Evolutionary conservation across 2,797 vertebrate species (phyloP), one percentile per base, ranked within the genome.

Genomic region (Hozukius guyotensis): DNA sequence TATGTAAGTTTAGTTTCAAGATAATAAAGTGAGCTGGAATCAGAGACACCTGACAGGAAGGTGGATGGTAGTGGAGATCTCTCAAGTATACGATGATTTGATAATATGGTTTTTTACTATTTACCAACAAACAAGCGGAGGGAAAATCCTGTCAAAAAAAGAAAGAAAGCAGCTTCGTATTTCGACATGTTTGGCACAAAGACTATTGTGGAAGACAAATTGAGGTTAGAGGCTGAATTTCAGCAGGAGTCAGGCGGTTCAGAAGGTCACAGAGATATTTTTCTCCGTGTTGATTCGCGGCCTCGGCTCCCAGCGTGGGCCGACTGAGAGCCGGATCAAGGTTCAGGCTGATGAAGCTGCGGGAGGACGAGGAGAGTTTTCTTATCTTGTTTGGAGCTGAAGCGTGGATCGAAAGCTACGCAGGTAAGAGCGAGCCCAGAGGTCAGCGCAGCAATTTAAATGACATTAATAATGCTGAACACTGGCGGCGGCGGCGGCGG

Each of bases 201-300:
- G 46, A 68, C 1, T 12, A 14, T 1, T 9, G 36, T 11, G 20
- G 32, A 32, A 60, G 64, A 80, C 77, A 69, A 72, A 72, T 34
- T 69, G 63, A 31, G 57, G 64, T 76, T 22, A 80, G 64, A 80
- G 73, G 56, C 2, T 22, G 12, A 67, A 57, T 16, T 57, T 63
- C 46, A 27, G 1, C 14, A 2, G 22, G 25, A 75, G 66, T 9
- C 27, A 3, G 66, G 8, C 8, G 61, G 55, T 27, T 22, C 42
- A 12, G 31, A 13, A 22, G 60, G 70, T 79, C 72, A 46, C 27
- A 16, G 53, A 31, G 56, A 36, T 62, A 8, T 20, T 34, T 42
- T 56, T 13, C n/a, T 46, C 16, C 29, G 49, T 64, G 16, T 4
- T 3, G 67, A 20, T 18, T 29, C 34, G 2, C 2, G 3, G 20